Base-by-base conservation (phyloP, 2,113 vertebrate species). In the Triplophysa dalaica region DNA sequence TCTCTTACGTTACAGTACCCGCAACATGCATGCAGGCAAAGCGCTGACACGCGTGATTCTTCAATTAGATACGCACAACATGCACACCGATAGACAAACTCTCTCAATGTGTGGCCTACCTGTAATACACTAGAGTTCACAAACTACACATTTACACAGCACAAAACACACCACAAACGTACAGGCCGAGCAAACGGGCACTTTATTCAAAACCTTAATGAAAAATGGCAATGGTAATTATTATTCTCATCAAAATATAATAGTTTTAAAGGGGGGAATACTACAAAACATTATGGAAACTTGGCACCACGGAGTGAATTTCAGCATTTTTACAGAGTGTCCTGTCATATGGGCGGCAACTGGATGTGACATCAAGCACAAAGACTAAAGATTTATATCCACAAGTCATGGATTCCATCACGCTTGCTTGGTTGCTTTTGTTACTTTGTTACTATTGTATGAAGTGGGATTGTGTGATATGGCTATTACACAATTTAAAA, bases 41-140 rank as follows among this genome's bases (percentile, higher is more conserved):
- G 60, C 58, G 33, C 72, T 75, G 72, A 75, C 38, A 63, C 38
- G 10, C 11, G 58, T 63, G 72, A 75, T 75, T 75, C 72, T 75
- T 75, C 58, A 75, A 75, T 75, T 75, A 75, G 72, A 75, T 61
- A 63, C 4, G 19, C 41, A 29, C 19, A 62, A 52, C 60, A 58
- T 58, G 54, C 54, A 72, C 72, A 56, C 19, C 61, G 24, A 68
- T 13, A 7, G 60, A 60, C 29, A 52, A 14, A 8, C 22, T 75
- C 72, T 38, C 22, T 22, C 22, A 75, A 75, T 38, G 43, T 21
- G 2, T 6, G 26, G 70, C 50, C 70, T 58, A 73, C 70, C 52
- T 73, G 70, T 73, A 60, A 65, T n/a, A 63, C 43, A 75, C 56
- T 61, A 12, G 9, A 2, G 43, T 45, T 8, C 13, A 22, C 76